Evolutionary conservation across 2,113 vertebrate species (phyloP), one percentile per base, ranked within the genome.

Genomic region (Lophius piscatorius): DNA sequence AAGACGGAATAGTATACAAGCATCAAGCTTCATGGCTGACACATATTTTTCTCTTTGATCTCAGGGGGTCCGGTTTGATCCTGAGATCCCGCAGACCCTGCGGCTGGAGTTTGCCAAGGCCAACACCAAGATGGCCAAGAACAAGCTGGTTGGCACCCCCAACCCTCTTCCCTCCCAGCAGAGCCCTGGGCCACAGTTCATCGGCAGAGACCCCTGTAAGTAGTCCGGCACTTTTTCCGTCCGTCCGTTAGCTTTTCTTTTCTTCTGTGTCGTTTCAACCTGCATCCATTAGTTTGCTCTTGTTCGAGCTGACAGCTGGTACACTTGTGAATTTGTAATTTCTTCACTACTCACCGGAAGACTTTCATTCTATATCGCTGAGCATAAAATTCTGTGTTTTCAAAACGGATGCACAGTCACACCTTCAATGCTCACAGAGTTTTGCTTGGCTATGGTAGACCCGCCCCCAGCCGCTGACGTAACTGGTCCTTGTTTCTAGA

Each of bases 121-220:
- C 85, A 98, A 98, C 89, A 99, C 97, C 73, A 99, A 99, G 90
- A 99, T 97, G 96, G 94, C 97, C 78, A 98, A 97, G 87, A 99
- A 92, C 93, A 98, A 98, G 83, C 91, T 99, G 81, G 94, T 98
- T 75, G 96, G 94, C 24, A 98, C 96, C 0, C 97, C 96, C 8
- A 98, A 98, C 77, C 97, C 96, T 55, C 93, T 86, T 74, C 93
- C 92, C 0, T 89, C 94, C 63, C 96, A 97, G 90, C 97, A 96
- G 29, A 94, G 95, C 89, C 88, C 97, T 3, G 96, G 95, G 0
- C 93, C 95, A 38, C 94, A 96, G 87, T 96, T 97, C 92, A 95
- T 97, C 55, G 93, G 94, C 86, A 94, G 96, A 81, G 97, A 98
- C 86, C 95, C 96, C 76, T 98, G 96, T 99, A 88, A 98, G 95